Evolutionary conservation across 2,113 vertebrate species (phyloP).

Genomic region (Hoplias malabaricus): DNA sequence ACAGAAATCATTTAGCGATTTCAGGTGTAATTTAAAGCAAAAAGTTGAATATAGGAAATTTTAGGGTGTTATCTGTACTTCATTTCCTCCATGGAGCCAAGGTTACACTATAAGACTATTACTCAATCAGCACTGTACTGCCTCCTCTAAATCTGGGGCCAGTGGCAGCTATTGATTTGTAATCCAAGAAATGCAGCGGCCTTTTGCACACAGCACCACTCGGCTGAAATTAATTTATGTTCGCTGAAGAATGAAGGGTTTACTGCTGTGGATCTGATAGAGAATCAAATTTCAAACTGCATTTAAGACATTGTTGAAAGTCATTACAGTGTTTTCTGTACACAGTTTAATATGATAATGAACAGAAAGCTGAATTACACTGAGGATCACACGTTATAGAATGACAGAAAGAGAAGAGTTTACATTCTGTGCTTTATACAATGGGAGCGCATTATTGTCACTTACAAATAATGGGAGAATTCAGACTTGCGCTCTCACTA

Average conservation of each 20-base stretch:
- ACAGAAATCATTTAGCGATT: background rate
- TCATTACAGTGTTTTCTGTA: background rate
- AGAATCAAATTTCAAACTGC: background rate
- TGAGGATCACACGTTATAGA: no score
- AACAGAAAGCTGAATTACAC: no score
- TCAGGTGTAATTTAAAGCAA: background rate
- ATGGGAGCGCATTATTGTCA: no score
- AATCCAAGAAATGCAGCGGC: constrained; percentile 29
- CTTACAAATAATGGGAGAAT: no score
- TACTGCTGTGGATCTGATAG: background rate
- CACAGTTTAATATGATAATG: background rate
- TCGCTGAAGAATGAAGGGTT: background rate
- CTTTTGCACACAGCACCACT: constrained; percentile 34
- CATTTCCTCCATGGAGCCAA: background rate
- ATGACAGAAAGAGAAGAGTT: no score
- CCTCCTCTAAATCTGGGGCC: background rate
- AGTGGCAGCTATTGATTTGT: constrained; percentile 39
- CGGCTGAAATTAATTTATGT: constrained; percentile 12
- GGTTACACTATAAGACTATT: no score
- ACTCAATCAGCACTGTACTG: background rate
- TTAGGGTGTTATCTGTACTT: background rate
- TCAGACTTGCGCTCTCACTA: no score
- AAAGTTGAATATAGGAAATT: background rate
- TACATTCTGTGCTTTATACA: no score
- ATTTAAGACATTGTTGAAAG: background rate